Evolutionary conservation across 2,113 vertebrate genomes (phyloP), one percentile per base, ranked within the genome.

Genomic region (Arenaria interpres): DNA sequence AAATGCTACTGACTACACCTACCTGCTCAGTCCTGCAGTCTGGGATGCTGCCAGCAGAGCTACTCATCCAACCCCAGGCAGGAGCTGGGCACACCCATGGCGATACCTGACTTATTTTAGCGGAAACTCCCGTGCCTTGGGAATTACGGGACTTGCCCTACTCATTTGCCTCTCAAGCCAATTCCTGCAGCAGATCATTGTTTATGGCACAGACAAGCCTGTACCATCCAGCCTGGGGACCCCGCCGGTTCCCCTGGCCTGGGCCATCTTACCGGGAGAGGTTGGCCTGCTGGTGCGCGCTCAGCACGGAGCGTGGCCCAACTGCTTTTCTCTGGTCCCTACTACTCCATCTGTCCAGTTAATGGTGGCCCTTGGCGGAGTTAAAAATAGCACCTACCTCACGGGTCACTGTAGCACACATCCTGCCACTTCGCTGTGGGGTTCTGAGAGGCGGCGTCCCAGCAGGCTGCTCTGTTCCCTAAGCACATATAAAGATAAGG

Each of bases 241-340:
- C 71, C 51, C 1, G 0, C 22, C 1, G 2, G 8, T 48, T 89
- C 14, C 23, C 15, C 13, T 43, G 37, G 43, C 27, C 50, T 32
- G 39, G n/a, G 22, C 9, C 67, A 20, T 33, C 51, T 39, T 33
- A 27, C 22, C 0, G 0, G n/a, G 32, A 90, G 16, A 30, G n/a
- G 37, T 37, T 1, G 0, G 14, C 25, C 37, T 41, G 27, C 51
- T 67, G 25, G 32, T 39, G 20, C 0, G 1, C 6, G 4, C 7
- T 27, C 27, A 24, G 46, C 74, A 30, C 0, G 1, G 27, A 63
- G 22, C 0, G 0, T 3, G 19, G 32, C 35, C 33, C 28, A 3
- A 1, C 71, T 51, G 48, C 76, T 57, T 50, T 48, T 20, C 30
- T 17, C 68, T 39, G 60, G 18, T 27, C 35, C 8, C 0, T 4